Evolutionary conservation across 2,797 vertebrate genomes (phyloP).

Genomic region (Gobionotothen gibberifrons): DNA sequence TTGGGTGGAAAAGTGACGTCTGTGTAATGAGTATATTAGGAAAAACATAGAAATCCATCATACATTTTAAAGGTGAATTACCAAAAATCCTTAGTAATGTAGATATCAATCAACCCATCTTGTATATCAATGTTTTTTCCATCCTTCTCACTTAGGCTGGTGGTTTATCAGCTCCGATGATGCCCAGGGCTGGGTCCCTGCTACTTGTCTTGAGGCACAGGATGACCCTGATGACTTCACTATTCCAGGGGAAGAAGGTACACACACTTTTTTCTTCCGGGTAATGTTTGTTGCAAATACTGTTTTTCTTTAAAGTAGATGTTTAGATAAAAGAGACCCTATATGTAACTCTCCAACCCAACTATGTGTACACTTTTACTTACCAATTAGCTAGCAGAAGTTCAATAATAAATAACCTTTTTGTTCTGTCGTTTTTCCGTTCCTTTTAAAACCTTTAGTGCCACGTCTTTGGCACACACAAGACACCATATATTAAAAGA

Average conservation of each 20-base stretch:
- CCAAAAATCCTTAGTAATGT: background rate
- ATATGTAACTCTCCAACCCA: background rate
- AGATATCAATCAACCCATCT: no score
- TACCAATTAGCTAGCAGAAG: background rate
- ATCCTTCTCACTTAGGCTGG: slow-evolving; percentile 86
- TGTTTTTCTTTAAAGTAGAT: background rate
- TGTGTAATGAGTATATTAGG: background rate
- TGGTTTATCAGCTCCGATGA: slow-evolving; percentile 97
- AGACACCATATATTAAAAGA: background rate
- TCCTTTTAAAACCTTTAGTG: background rate
- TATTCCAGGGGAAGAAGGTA: slow-evolving; percentile 95
- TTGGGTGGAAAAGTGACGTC: background rate
- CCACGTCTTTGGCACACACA: background rate
- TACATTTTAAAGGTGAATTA: background rate
- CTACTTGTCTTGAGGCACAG: slow-evolving; percentile 96
- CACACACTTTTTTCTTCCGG: background rate
- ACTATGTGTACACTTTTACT: background rate
- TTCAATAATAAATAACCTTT: background rate
- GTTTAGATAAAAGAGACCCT: background rate
- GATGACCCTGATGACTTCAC: slow-evolving; percentile 95
- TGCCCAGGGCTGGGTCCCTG: slow-evolving; percentile 98
- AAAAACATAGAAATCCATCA: no score
- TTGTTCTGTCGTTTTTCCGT: background rate
- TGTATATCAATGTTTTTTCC: background rate
- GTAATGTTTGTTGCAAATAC: background rate